Conservation (phyloP, 2,888 invertebrate genomes). For the Mimas tiliae region DNA sequence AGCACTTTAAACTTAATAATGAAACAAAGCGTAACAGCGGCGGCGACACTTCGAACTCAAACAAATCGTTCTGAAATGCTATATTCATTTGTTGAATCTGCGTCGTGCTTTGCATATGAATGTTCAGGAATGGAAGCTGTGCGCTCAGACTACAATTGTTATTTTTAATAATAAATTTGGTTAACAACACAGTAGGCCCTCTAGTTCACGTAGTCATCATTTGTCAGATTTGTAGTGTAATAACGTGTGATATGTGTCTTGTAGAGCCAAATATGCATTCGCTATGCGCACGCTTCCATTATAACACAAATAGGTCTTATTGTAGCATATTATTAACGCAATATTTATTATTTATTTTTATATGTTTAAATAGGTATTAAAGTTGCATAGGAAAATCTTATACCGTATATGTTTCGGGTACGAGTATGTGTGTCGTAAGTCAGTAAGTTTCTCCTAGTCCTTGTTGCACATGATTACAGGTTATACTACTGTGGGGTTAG, state of each 20-base stretch:
- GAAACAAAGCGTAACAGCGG: not conserved
- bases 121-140: conserved; percentile 1
- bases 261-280: not conserved
- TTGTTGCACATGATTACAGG: no score
- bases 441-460: no score
- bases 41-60: not conserved
- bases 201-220: not conserved
- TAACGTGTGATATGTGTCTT: not conserved
- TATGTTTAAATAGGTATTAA: no score
- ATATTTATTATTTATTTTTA: no score
- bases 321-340: not conserved
- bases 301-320: not conserved
- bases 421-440: no score
- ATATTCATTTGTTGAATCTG: conserved; percentile 9
- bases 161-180: no score
- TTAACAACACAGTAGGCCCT: no score
- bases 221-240: not conserved
- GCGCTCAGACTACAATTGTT: not conserved
- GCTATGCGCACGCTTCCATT: not conserved
- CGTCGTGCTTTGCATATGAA: not conserved
- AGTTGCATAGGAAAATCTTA: no score
- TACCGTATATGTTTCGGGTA: no score
- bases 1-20: not conserved
- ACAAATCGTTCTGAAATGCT: conserved; percentile 11
- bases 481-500: no score